phyloP scores from a whole-genome alignment of 2,113 vertebrate genomes.

The Periophthalmodon schlosseri region DNA sequence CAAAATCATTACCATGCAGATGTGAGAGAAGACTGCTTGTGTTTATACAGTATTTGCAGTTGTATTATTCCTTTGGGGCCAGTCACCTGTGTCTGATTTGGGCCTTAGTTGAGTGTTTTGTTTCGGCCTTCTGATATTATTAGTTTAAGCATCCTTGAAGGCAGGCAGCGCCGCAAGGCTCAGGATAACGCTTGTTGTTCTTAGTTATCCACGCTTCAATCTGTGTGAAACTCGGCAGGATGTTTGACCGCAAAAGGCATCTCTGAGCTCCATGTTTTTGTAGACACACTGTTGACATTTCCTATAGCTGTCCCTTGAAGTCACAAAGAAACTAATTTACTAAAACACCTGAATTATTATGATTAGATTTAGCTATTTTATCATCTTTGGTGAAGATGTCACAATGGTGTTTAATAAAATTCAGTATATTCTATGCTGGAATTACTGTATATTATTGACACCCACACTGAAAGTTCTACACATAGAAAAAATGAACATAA shows the following conservation, averaged over 20 bases:
- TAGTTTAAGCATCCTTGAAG: slow-evolving; percentile 16
- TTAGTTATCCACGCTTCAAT: slow-evolving; percentile 17
- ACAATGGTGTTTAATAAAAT: background rate
- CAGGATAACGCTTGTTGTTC: slow-evolving; percentile 16
- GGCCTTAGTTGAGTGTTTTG: slow-evolving; percentile 13
- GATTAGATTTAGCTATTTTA: background rate
- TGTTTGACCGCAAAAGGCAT: slow-evolving; percentile 9
- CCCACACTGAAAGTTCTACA: background rate
- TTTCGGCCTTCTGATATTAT: slow-evolving; percentile 2
- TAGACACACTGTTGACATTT: background rate
- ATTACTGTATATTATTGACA: background rate
- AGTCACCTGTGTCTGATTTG: slow-evolving; percentile 35
- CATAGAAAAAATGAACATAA: too few relatives aligned
- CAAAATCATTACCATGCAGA: slow-evolving; percentile 4
- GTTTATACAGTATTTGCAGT: background rate
- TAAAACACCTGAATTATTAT: background rate
- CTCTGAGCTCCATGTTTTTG: slow-evolving; percentile 5
- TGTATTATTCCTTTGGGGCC: background rate
- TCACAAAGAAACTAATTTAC: background rate
- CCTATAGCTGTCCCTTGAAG: background rate
- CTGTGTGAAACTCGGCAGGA: slow-evolving; percentile 21
- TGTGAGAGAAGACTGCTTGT: background rate
- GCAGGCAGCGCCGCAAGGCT: background rate
- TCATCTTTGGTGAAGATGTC: background rate
- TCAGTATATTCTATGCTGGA: too few relatives aligned